A percentile compares a stretch with the other conserved stretches of the same genome.
phyloP scores from a whole-genome alignment of 2,797 vertebrate genomes.

The Sparus aurata region DNA sequence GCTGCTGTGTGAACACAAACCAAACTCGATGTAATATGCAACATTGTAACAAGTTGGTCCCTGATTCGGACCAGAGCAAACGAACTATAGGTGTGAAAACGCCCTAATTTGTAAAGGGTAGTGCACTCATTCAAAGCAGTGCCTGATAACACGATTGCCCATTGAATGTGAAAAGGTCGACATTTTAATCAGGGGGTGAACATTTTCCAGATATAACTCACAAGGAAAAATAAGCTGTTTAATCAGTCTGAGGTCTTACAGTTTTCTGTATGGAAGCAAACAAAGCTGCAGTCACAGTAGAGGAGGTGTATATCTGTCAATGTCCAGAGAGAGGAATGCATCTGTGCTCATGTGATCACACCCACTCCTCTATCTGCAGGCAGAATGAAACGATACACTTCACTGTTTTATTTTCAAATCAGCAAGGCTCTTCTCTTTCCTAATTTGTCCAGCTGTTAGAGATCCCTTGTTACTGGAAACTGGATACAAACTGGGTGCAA shows the following conservation, averaged over 20 bases:
- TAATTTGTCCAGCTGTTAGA: background rate
- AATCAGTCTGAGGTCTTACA: background rate
- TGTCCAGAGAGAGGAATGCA: background rate
- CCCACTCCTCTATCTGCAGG: background rate
- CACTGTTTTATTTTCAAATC: background rate
- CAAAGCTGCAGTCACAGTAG: background rate
- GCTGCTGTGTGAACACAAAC: too few relatives aligned
- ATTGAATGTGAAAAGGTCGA: constrained; percentile 37
- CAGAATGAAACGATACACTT: background rate
- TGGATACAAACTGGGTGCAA: background rate
- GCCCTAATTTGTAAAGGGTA: constrained; percentile 22
- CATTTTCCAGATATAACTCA: background rate
- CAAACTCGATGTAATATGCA: too few relatives aligned
- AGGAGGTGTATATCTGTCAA: background rate
- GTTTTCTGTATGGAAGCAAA: constrained; percentile 20
- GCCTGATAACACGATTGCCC: constrained; percentile 9
- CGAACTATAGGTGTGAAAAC: too few relatives aligned
- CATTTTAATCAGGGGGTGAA: constrained; percentile 41
- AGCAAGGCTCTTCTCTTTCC: background rate
- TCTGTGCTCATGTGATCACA: constrained; percentile 4
- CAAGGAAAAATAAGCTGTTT: constrained; percentile 32
- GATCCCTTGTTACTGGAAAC: background rate
- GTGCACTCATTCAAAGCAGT: constrained; percentile 33
- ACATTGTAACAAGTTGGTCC: too few relatives aligned
- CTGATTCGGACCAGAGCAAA: too few relatives aligned